A percentile compares a stretch with the other conserved stretches of the same genome.
These are phyloP conservation scores for Brachyhypopomus gauderio DNA, from an alignment of 2,113 vertebrate species.

Conservation along the genomic window DNA sequence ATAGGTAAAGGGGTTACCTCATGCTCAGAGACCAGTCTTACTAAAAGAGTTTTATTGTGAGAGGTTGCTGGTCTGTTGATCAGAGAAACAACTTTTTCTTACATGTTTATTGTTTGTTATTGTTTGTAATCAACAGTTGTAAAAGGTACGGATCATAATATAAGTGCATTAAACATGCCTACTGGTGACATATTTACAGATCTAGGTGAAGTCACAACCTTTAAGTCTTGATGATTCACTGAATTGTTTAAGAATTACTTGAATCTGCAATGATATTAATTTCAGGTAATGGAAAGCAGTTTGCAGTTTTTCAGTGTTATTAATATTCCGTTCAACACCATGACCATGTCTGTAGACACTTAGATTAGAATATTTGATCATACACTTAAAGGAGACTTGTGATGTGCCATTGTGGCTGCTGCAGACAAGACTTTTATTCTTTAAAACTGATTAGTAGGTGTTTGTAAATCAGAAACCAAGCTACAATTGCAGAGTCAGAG, in stretches of 20 bases:
- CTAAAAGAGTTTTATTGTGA: neutral
- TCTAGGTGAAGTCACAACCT: neutral
- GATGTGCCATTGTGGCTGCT: neutral
- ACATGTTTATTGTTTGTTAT: neutral
- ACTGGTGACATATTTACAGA: neutral
- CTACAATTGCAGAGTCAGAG: neutral
- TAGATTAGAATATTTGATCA: neutral
- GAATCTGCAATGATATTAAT: neutral
- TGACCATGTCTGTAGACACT: neutral
- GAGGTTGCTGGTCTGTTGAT: neutral
- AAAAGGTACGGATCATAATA: neutral
- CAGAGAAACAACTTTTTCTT: neutral
- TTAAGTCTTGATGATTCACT: neutral
- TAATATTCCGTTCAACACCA: neutral
- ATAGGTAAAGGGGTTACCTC: neutral
- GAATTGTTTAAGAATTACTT: neutral
- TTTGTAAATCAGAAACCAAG: neutral
- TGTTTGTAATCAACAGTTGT: neutral
- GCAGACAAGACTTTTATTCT: neutral
- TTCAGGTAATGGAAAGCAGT: neutral
- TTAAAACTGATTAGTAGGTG: neutral
- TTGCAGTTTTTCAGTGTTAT: constrained; percentile 20
- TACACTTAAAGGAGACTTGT: neutral
- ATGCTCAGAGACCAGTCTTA: constrained; percentile 5
- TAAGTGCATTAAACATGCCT: neutral